Percentiles rank a stretch among this genome's conserved stretches.
Evolutionary conservation across 1,140 invertebrate genomes (phyloP).

Genomic region (Acyrthosiphon pisum): DNA sequence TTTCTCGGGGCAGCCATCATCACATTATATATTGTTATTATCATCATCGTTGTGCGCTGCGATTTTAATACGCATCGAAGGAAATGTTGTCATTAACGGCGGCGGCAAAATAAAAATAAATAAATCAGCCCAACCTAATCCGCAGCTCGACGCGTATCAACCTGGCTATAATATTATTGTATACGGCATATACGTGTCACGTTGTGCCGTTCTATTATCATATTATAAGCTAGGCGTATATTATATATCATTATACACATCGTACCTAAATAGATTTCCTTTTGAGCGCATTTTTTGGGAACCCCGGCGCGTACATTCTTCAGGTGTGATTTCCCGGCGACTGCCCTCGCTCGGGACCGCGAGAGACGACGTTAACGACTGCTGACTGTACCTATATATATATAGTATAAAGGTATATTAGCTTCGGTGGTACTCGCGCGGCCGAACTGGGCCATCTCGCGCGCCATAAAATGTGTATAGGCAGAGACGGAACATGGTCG

Average conservation of each 20-base stretch:
- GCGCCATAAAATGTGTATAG: no score
- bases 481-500: no score
- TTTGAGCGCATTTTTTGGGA: background rate
- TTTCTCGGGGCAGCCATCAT: constrained; percentile 25
- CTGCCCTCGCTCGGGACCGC: background rate
- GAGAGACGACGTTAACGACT: constrained; percentile 2
- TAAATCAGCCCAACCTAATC: background rate
- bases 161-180: no score
- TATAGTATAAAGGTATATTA: no score
- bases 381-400: no score
- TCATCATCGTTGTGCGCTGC: background rate
- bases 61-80: background rate
- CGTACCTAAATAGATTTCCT: background rate
- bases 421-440: no score
- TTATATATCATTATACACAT: no score
- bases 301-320: background rate
- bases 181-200: background rate
- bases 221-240: background rate
- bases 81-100: background rate
- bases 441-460: constrained; percentile 32
- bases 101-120: background rate
- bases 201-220: background rate
- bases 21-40: background rate
- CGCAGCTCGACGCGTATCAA: no score
- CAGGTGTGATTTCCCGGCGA: background rate